phyloP scores from a whole-genome alignment of 2,888 invertebrate species.

The Koerneria pararmatus region DNA sequence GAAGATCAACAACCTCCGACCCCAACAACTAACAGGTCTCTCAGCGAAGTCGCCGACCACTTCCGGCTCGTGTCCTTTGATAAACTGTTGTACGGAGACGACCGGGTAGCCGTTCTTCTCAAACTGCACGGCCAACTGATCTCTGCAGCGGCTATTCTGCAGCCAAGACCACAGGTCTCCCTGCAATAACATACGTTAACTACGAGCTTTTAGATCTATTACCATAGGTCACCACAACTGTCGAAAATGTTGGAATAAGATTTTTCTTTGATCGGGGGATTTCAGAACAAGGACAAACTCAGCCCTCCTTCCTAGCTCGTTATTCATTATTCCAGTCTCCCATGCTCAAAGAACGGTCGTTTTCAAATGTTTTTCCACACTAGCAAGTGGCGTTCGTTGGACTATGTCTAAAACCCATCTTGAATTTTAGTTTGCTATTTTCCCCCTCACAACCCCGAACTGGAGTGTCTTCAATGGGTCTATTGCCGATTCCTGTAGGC shows the following conservation, averaged over 20 bases:
- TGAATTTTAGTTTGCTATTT: too few species aligned
- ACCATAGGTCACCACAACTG: background rate
- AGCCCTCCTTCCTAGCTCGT: too few species aligned
- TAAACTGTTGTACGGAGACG: slow-evolving; percentile 38
- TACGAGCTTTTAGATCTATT: slow-evolving; percentile 5
- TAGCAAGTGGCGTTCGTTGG: too few species aligned
- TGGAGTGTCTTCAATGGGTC: too few species aligned
- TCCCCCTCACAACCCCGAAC: too few species aligned
- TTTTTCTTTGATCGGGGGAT: too few species aligned
- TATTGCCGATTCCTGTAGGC: too few species aligned
- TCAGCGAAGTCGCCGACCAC: slow-evolving; percentile 25
- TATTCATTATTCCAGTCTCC: too few species aligned
- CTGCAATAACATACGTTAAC: slow-evolving; percentile 62
- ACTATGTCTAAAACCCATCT: too few species aligned
- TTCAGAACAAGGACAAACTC: slow-evolving; percentile 8
- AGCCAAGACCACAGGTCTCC: slow-evolving; percentile 88
- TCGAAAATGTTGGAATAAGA: background rate
- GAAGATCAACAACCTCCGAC: background rate
- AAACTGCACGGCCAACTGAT: slow-evolving; percentile 86
- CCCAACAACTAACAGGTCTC: slow-evolving; percentile 14
- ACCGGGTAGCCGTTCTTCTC: slow-evolving; percentile 68
- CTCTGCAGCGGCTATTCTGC: slow-evolving; percentile 87
- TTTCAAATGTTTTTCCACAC: too few species aligned
- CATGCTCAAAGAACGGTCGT: too few species aligned
- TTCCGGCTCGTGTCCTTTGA: slow-evolving; percentile 37